Conservation (phyloP, 1,140 invertebrate species). For the Choristoneura fumiferana region DNA sequence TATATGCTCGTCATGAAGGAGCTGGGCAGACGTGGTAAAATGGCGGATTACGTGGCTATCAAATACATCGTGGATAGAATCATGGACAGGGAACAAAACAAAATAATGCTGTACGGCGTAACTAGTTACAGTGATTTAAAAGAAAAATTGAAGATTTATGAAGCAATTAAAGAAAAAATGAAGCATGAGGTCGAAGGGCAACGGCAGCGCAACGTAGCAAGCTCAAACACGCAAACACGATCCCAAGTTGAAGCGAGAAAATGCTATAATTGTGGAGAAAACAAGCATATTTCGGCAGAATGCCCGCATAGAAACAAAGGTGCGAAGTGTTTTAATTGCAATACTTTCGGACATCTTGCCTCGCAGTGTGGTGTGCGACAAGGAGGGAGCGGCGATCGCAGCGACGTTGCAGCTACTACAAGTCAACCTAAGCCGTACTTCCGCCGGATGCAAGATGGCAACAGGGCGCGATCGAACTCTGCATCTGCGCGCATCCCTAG, state of each 20-base stretch:
- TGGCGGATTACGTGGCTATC: background rate
- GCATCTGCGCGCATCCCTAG: background rate
- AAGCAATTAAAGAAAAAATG: slow-evolving; percentile 21
- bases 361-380: background rate
- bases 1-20: slow-evolving; percentile 22
- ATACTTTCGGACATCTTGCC: slow-evolving; percentile 26
- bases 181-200: background rate
- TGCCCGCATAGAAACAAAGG: slow-evolving; percentile 36
- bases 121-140: slow-evolving; percentile 22
- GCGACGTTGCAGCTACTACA: background rate
- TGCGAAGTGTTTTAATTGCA: slow-evolving; percentile 40
- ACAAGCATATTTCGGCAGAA: slow-evolving; percentile 28
- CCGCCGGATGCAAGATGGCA: background rate
- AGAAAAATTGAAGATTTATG: slow-evolving; percentile 24
- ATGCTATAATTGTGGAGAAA: slow-evolving; percentile 42
- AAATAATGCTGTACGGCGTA: slow-evolving; percentile 27
- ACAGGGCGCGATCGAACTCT: background rate
- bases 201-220: too few relatives aligned
- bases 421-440: too few relatives aligned
- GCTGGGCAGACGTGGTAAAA: background rate
- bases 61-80: slow-evolving; percentile 30
- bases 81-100: slow-evolving; percentile 22
- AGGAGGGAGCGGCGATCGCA: background rate
- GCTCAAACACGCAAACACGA: too few relatives aligned
- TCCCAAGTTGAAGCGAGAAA: too few relatives aligned